Conservation (phyloP, 2,113 vertebrate genomes). For the Psittacula cyanocephala region DNA sequence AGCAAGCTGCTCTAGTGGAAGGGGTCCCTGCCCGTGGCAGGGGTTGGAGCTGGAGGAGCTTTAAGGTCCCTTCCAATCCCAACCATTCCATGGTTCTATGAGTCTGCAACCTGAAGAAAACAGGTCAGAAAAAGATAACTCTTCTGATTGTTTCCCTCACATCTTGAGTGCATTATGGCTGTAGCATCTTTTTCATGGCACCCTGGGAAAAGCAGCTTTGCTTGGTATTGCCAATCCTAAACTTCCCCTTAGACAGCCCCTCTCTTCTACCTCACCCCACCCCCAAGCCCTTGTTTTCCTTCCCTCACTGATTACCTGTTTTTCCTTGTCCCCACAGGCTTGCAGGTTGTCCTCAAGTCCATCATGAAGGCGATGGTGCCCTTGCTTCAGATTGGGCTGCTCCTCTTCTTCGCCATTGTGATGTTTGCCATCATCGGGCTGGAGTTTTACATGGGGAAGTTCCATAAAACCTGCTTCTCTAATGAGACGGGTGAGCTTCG, state of each 20-base stretch:
- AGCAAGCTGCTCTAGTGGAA: not conserved
- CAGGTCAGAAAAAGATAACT: not conserved
- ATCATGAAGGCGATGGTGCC: constrained; percentile 99
- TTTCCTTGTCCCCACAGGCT: constrained; percentile 71
- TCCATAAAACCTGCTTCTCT: constrained; percentile 91
- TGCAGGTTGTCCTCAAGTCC: constrained; percentile 97
- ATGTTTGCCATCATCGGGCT: constrained; percentile 98
- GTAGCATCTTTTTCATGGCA: too few relatives aligned
- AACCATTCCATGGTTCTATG: not conserved
- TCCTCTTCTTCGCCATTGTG: constrained; percentile 97
- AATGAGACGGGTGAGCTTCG: constrained; percentile 81
- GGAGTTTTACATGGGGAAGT: constrained; percentile 98
- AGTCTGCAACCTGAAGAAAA: not conserved
- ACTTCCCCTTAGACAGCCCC: not conserved
- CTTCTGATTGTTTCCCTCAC: rapidly evolving
- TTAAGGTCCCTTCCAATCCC: not conserved
- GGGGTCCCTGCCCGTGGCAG: not conserved
- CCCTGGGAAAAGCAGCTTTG: not conserved
- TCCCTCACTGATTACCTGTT: not conserved
- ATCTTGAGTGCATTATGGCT: not conserved
- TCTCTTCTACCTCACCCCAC: not conserved
- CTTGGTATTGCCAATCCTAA: not conserved
- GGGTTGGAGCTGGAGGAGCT: not conserved
- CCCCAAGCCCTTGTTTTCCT: not conserved
- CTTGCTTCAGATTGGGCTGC: constrained; percentile 92